A percentile compares a stretch with the other conserved stretches of the same genome.
phyloP scores from a whole-genome alignment of 2,113 vertebrate genomes.

The Chloroceryle aenea region DNA sequence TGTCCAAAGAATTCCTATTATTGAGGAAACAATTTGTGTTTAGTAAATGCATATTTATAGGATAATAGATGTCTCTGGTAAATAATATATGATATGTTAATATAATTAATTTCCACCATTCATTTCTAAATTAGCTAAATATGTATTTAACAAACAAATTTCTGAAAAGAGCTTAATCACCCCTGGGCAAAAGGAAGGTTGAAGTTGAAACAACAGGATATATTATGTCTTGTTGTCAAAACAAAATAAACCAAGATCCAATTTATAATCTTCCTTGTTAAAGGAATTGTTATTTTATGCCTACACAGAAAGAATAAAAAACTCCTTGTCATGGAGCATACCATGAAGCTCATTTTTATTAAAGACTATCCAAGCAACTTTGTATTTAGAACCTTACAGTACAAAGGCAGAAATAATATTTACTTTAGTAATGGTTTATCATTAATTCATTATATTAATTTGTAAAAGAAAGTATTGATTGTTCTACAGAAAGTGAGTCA shows the following conservation, averaged over 20 bases:
- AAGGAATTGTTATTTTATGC: neutral
- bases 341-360: neutral
- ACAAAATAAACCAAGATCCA: slow-evolving; percentile 21
- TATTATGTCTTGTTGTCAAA: slow-evolving; percentile 23
- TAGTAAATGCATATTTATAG: slow-evolving; percentile 23
- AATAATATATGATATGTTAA: slow-evolving; percentile 46
- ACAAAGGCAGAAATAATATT: neutral
- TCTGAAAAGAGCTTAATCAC: slow-evolving; percentile 32
- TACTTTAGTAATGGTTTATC: neutral
- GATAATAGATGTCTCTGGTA: slow-evolving; percentile 26
- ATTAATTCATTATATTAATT: neutral
- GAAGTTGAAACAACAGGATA: slow-evolving; percentile 42
- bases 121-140: slow-evolving; percentile 49
- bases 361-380: neutral
- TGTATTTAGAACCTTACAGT: neutral
- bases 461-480: neutral
- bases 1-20: neutral
- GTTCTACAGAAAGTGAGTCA: neutral
- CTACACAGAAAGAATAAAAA: neutral
- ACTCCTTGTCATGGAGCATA: neutral
- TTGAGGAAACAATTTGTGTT: slow-evolving; percentile 9
- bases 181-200: slow-evolving; percentile 24
- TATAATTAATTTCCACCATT: slow-evolving; percentile 22
- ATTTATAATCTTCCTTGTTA: slow-evolving; percentile 13
- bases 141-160: slow-evolving; percentile 45